Evolutionary conservation across 1,140 invertebrate genomes (phyloP), one percentile per base, ranked within the genome.

Genomic region (Heliothis virescens): DNA sequence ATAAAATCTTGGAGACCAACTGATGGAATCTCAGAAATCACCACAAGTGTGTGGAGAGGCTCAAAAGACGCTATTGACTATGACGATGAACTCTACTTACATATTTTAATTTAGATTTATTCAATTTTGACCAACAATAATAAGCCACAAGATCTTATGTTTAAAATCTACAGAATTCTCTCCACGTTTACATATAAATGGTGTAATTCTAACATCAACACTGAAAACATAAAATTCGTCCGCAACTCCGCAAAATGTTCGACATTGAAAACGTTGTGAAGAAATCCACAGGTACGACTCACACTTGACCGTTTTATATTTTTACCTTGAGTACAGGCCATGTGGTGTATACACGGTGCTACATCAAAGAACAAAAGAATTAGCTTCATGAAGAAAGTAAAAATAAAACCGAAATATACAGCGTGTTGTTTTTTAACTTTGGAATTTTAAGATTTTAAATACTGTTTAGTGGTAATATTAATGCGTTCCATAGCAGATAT

Each of bases 351-450:
- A 82, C 82, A 85, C 86, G 85, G 82, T 83, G 83, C 85, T 84
- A 90, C 89, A 92, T 92, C 91, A 91, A 92, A 92, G 89, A 92
- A 92, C 90, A 92, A 92, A 92, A 92, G 91, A 92, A 92, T 87
- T 80, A 86, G 88, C 85, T 87, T 89, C 88, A 88, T 90, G 85
- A 86, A 85, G 82, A 90, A 92, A 89, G 88, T 92, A 90, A 92
- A 92, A 92, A 92, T 92, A 92, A 92, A 89, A 87, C 83, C 53
- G 21, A 29, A 1, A 26, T 85, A 72, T 83, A 91, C 83, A 89
- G 86, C 67, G 12, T 84, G 86, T 73, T 81, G 13, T 11, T 79
- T 78, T 57, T 63, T 59, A 16, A 9, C 11, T 11, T 63, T 18
- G 53, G 10, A 47, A 69, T 21, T 57, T 48, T 71, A 16, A 63